Evolutionary conservation across 2,797 vertebrate genomes (phyloP).

Genomic region (Xerus rutilus): DNA sequence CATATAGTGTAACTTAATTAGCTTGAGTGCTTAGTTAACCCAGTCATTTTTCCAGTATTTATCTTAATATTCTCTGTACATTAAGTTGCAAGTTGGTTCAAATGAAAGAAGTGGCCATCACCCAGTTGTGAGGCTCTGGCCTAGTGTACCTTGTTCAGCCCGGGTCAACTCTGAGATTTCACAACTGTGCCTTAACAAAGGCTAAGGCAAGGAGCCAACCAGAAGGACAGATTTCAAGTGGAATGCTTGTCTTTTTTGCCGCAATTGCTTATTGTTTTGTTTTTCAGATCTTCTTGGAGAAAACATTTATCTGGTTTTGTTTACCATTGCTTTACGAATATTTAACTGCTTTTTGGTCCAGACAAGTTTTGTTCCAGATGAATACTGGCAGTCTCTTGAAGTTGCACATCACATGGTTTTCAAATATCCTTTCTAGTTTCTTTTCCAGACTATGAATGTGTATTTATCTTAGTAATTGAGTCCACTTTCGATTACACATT

Average conservation of each 20-base stretch:
- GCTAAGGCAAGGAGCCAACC: background rate
- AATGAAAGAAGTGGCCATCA: background rate
- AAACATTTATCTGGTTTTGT: conserved; percentile 84
- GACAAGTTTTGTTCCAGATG: conserved; percentile 98
- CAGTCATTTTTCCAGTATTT: background rate
- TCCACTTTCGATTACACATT: background rate
- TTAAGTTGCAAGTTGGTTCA: background rate
- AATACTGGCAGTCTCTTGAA: conserved; percentile 98
- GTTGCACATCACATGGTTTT: conserved; percentile 96
- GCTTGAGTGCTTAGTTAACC: background rate
- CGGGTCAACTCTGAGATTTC: background rate
- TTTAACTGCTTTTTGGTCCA: conserved; percentile 95
- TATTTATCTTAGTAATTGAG: background rate
- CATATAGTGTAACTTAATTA: background rate
- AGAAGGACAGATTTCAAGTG: background rate
- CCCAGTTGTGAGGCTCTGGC: background rate
- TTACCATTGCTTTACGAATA: conserved; percentile 90
- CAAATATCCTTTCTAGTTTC: conserved; percentile 93
- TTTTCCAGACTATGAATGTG: background rate
- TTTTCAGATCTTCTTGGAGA: conserved; percentile 88
- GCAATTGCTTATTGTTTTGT: conserved; percentile 43
- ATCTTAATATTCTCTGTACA: conserved; percentile 29
- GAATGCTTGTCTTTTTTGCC: background rate
- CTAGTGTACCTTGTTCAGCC: background rate
- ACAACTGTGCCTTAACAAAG: background rate